A percentile compares a stretch with the other conserved stretches of the same genome.
Evolutionary conservation across 1,140 invertebrate genomes (phyloP).

Genomic region (Apis florea): DNA sequence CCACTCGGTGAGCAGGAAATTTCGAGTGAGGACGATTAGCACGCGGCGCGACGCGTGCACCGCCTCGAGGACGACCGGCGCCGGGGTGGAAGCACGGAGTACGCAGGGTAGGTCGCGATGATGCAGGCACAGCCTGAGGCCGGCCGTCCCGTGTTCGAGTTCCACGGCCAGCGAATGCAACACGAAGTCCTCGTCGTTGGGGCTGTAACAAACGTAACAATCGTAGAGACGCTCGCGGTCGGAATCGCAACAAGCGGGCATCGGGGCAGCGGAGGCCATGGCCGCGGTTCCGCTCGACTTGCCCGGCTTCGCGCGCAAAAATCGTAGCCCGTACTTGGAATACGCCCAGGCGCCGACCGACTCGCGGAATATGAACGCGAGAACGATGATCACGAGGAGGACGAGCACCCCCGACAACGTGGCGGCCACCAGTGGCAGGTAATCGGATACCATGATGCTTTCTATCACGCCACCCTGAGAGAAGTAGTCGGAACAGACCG

Average conservation of each 20-base stretch:
- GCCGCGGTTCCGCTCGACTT: constrained; percentile 35
- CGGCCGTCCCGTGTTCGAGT: constrained; percentile 87
- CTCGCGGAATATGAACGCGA: constrained; percentile 91
- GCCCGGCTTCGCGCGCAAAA: constrained; percentile 79
- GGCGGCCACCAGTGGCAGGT: constrained; percentile 91
- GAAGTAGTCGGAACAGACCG: constrained; percentile 91
- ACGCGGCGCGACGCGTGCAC: constrained; percentile 91
- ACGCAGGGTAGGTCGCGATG: constrained; percentile 91
- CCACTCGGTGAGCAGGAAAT: constrained; percentile 94
- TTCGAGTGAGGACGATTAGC: constrained; percentile 89
- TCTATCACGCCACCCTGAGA: constrained; percentile 90
- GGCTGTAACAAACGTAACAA: constrained; percentile 95
- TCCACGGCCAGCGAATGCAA: constrained; percentile 90
- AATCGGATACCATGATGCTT: constrained; percentile 90
- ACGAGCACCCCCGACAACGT: constrained; percentile 88
- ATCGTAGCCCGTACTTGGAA: constrained; percentile 90
- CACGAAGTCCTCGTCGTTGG: constrained; percentile 95
- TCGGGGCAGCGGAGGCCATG: constrained; percentile 62
- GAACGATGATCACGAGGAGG: constrained; percentile 86
- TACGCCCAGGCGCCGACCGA: constrained; percentile 93
- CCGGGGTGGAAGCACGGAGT: constrained; percentile 82
- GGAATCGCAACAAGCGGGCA: constrained; percentile 78
- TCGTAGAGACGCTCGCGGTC: constrained; percentile 94
- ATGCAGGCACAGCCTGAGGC: constrained; percentile 92
- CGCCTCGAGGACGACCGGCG: constrained; percentile 90